Conservation (phyloP, 2,888 invertebrate species). For the Rhagium mordax region DNA sequence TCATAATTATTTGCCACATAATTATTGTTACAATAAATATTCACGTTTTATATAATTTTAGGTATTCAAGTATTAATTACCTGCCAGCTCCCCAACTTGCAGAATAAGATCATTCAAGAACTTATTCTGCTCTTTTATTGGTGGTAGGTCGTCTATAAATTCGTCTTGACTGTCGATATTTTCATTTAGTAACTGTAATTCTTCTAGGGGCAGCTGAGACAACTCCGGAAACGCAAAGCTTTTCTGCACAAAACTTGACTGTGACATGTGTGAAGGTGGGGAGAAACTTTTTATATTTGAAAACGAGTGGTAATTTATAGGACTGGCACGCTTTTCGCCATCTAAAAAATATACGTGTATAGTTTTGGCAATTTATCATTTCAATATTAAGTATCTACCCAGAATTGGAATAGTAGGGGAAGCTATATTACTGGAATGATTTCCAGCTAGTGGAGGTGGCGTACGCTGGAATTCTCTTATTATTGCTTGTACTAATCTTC, state of each 20-base stretch:
- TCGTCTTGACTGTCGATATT: slow-evolving; percentile 83
- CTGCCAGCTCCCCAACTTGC: slow-evolving; percentile 80
- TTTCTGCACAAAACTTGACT: slow-evolving; percentile 37
- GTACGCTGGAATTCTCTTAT: slow-evolving; percentile 83
- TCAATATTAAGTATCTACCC: slow-evolving; percentile 46
- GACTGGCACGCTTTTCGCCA: slow-evolving; percentile 61
- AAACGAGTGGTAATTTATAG: slow-evolving; percentile 56
- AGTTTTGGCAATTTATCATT: not conserved
- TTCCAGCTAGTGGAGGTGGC: slow-evolving; percentile 70
- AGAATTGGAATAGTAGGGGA: slow-evolving; percentile 57
- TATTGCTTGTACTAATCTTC: slow-evolving; percentile 85
- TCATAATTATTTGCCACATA: not conserved
- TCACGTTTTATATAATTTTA: no score
- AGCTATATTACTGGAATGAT: slow-evolving; percentile 47
- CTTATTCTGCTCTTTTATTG: slow-evolving; percentile 78
- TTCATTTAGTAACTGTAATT: slow-evolving; percentile 79
- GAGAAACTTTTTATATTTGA: slow-evolving; percentile 58
- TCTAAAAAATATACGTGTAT: slow-evolving; percentile 55
- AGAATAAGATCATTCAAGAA: slow-evolving; percentile 81
- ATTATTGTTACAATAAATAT: not conserved
- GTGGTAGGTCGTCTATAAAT: slow-evolving; percentile 80
- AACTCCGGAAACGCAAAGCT: slow-evolving; percentile 71
- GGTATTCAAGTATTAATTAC: slow-evolving; percentile 66
- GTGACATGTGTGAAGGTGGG: slow-evolving; percentile 57
- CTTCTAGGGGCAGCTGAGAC: slow-evolving; percentile 73